Percentiles rank a stretch among this genome's conserved stretches.
Conservation (phyloP, 2,888 invertebrate species). For the Candidula unifasciata region DNA sequence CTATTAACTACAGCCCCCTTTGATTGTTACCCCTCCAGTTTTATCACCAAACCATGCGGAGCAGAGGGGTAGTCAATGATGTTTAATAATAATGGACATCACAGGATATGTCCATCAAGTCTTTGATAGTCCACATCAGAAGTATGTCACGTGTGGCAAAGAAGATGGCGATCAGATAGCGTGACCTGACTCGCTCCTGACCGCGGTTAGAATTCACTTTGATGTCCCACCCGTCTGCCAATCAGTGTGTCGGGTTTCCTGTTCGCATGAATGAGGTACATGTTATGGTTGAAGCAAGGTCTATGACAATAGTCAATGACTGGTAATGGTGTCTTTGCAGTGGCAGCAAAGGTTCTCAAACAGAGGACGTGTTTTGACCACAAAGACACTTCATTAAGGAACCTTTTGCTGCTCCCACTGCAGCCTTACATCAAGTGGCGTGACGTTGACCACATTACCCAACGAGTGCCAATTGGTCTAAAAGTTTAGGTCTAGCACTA, state of each 20-base stretch:
- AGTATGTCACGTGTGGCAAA: neutral
- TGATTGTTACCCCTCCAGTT: neutral
- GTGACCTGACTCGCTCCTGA: neutral
- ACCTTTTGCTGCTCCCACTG: too few species aligned
- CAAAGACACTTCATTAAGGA: too few species aligned
- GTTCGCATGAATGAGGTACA: neutral
- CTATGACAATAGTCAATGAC: too few species aligned
- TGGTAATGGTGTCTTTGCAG: too few species aligned
- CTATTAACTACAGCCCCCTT: neutral
- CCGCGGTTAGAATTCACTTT: conserved; percentile 13
- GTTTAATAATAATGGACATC: neutral
- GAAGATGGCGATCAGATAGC: conserved; percentile 20
- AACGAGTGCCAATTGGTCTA: too few species aligned
- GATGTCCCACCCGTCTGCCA: conserved; percentile 5
- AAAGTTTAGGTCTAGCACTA: too few species aligned
- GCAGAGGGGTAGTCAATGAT: neutral
- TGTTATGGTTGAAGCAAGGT: neutral
- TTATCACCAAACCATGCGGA: neutral
- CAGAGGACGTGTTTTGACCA: too few species aligned
- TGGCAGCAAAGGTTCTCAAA: too few species aligned
- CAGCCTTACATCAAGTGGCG: too few species aligned
- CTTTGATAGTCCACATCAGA: neutral
- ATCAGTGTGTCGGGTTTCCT: neutral
- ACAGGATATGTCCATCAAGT: neutral
- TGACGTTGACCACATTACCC: too few species aligned